Percentiles rank a stretch among this genome's conserved stretches.
Conservation (phyloP, 2,113 vertebrate genomes). For the Nyctereutes procyonoides region DNA sequence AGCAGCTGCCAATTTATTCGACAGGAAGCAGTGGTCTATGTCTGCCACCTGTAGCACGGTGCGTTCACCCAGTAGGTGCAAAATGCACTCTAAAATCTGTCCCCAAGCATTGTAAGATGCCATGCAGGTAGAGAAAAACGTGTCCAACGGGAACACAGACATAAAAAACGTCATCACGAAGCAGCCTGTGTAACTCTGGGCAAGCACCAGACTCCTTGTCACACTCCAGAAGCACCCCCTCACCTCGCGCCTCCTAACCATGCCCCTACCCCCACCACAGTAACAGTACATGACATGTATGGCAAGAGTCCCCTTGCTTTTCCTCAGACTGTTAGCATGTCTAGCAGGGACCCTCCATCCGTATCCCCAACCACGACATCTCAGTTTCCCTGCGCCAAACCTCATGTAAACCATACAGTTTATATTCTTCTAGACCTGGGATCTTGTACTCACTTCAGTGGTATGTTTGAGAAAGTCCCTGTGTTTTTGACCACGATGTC, state of each 20-base stretch:
- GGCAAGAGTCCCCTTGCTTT: background rate
- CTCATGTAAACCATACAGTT: background rate
- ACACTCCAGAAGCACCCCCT: background rate
- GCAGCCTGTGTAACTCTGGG: background rate
- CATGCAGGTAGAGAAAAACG: background rate
- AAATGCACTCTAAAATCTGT: background rate
- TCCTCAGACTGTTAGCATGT: background rate
- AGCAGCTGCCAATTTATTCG: too few species aligned
- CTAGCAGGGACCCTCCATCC: background rate
- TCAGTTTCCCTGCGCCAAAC: background rate
- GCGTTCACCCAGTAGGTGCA: too few species aligned
- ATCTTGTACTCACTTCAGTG: background rate
- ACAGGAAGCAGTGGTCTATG: too few species aligned
- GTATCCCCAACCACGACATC: background rate
- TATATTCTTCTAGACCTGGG: accelerated
- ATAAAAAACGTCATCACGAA: accelerated
- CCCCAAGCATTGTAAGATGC: background rate
- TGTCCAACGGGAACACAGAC: accelerated
- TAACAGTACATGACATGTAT: accelerated
- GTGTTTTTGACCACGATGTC: background rate
- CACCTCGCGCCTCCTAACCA: too few species aligned
- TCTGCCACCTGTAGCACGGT: too few species aligned
- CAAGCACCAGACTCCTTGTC: too few species aligned
- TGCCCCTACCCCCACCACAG: background rate
- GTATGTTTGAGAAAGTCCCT: background rate